Base-by-base conservation (phyloP, 1,140 invertebrate species). In the Oppia nitens region DNA sequence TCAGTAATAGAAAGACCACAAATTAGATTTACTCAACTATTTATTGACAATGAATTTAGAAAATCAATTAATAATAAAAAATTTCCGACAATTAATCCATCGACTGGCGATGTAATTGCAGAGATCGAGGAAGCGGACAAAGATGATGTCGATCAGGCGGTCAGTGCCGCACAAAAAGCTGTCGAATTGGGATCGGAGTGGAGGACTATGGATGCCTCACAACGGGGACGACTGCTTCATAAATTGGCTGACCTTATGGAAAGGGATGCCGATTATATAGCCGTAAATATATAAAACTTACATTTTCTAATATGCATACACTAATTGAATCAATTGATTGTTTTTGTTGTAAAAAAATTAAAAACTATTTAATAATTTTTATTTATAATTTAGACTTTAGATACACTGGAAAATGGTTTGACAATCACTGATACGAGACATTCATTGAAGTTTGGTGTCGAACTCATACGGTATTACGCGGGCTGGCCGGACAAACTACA, bases 41-140 rank as follows among this genome's bases (percentile, higher is more conserved):
- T 98, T 68, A 94, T 98, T 60, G 91, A 98, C 74, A 98, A 98
- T 75, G 89, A 97, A 75, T 98, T 87, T 84, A 81, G 84, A 60
- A 84, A 92, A 68, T 85, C 93, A 0, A 77, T 77, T 48, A 83
- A 81, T 52, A 86, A 87, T 0, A 54, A 55, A 40, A 63, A 28
- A 29, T 63, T 63, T 49, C 23, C 48, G 2, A 54, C 51, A 2
- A 57, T 57, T 25, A 57, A 57, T 55, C 62, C 62, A 29, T 29
- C 51, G 3, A 64, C 55, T 40, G 62, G 60, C 17, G 25, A 56
- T 45, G n/a, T 32, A 21, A 59, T 63, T 25, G 20, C 21, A 25
- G 3, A 52, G 1, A 49, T 63, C 47, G 45, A 61, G 25, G 60
- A 60, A 51, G 59, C 59, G 17, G 81, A 81, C 60, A 20, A 27